These are phyloP conservation scores for Pseudoips prasinana DNA, from an alignment of 2,888 invertebrate species.

Conservation along the genomic window DNA sequence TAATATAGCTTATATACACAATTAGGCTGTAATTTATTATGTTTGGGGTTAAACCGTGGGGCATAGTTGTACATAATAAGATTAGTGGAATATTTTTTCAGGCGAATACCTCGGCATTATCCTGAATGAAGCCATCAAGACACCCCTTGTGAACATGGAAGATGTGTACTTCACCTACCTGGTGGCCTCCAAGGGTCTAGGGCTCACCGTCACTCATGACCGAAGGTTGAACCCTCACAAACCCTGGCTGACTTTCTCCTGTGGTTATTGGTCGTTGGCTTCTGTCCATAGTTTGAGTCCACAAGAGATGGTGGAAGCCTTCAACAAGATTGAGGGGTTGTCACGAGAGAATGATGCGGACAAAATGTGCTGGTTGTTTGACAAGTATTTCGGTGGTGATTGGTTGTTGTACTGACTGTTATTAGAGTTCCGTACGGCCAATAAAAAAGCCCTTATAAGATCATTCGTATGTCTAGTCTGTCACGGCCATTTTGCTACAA, in stretches of 20 bases:
- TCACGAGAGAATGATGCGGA: conserved; percentile 11
- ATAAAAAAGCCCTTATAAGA: too few relatives aligned
- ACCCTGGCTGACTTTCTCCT: conserved; percentile 34
- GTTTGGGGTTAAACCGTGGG: too few relatives aligned
- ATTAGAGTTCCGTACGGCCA: too few relatives aligned
- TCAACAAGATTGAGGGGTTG: conserved; percentile 37
- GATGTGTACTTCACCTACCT: conserved; percentile 88
- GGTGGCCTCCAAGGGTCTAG: conserved; percentile 78
- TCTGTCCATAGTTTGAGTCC: conserved; percentile 50
- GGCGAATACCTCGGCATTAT: conserved; percentile 60
- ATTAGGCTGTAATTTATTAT: too few relatives aligned
- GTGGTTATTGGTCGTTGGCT: conserved; percentile 51
- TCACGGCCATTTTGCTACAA: too few relatives aligned
- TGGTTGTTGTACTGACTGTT: background rate
- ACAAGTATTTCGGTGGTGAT: conserved; percentile 26
- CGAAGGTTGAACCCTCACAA: conserved; percentile 71
- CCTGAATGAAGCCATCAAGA: conserved; percentile 74
- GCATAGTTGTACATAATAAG: too few relatives aligned
- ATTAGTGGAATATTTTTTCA: too few relatives aligned
- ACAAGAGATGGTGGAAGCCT: conserved; percentile 40
- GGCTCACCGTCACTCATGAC: conserved; percentile 79
- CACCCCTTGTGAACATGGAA: conserved; percentile 85
- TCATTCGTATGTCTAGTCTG: too few relatives aligned
- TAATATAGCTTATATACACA: too few relatives aligned
- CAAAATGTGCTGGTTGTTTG: conserved; percentile 36